Conservation (phyloP, 2,113 vertebrate species). For the Apistogramma diplotaenia region DNA sequence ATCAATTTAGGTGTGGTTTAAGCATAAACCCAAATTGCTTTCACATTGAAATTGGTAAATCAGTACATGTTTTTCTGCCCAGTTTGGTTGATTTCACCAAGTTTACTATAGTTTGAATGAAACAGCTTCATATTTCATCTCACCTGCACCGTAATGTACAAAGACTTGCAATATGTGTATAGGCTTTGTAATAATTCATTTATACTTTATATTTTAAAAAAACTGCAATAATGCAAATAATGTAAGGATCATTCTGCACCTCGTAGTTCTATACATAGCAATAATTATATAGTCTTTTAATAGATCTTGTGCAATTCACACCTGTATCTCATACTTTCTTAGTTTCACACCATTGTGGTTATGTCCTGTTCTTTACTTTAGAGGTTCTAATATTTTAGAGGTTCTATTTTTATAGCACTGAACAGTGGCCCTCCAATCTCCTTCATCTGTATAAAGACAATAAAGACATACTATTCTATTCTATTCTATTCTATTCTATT, state of each 20-base stretch:
- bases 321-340: background rate
- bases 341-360: background rate
- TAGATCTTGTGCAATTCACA: background rate
- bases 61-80: background rate
- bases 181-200: background rate
- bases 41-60: too few species aligned
- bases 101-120: background rate
- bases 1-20: too few species aligned
- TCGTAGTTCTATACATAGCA: background rate
- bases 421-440: too few species aligned
- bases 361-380: too few species aligned
- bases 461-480: too few species aligned
- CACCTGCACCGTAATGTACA: background rate
- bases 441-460: too few species aligned
- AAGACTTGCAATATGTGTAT: background rate
- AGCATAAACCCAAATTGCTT: too few species aligned
- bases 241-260: background rate
- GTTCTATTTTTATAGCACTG: too few species aligned
- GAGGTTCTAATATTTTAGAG: too few species aligned
- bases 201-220: too few species aligned
- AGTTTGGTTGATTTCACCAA: background rate
- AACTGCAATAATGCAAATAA: background rate
- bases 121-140: background rate
- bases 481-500: too few species aligned
- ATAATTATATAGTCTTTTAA: background rate